Evolutionary conservation across 2,797 vertebrate species (phyloP).

Genomic region (Chaetophractus vellerosus): DNA sequence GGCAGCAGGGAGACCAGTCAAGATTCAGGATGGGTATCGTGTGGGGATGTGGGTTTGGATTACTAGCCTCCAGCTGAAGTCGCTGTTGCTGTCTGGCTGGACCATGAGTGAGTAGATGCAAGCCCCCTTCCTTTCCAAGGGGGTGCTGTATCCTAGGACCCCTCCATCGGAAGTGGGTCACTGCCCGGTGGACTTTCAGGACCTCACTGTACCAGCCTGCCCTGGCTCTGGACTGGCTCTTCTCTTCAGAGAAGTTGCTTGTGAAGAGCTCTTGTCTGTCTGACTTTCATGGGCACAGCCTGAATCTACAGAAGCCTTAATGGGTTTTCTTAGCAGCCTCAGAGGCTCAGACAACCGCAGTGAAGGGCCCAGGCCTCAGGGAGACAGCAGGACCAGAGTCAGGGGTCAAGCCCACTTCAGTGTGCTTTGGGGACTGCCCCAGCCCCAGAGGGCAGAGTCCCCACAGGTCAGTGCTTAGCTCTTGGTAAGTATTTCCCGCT

Average conservation of each 20-base stretch:
- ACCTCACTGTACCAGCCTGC: accelerated
- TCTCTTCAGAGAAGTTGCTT: neutral
- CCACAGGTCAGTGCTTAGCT: neutral
- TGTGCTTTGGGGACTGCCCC: neutral
- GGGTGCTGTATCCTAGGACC: neutral
- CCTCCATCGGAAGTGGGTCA: neutral
- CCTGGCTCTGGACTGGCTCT: neutral
- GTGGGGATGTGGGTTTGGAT: accelerated
- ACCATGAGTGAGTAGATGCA: accelerated
- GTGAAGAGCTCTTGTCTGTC: neutral
- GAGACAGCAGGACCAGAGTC: neutral
- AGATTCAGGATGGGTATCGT: accelerated
- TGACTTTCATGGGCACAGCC: neutral
- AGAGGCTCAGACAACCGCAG: neutral
- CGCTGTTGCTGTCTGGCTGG: no score
- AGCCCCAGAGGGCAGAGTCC: accelerated
- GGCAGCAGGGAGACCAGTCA: neutral
- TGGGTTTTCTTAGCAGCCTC: neutral
- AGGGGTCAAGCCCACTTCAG: neutral
- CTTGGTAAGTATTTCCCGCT: neutral
- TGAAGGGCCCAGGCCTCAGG: neutral
- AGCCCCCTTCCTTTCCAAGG: neutral
- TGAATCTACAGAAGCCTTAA: neutral
- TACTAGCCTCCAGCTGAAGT: neutral
- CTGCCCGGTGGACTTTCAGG: accelerated